A percentile compares a stretch with the other conserved stretches of the same genome.
phyloP scores from a whole-genome alignment of 2,888 invertebrate species.

The Flexamia atlantica region DNA sequence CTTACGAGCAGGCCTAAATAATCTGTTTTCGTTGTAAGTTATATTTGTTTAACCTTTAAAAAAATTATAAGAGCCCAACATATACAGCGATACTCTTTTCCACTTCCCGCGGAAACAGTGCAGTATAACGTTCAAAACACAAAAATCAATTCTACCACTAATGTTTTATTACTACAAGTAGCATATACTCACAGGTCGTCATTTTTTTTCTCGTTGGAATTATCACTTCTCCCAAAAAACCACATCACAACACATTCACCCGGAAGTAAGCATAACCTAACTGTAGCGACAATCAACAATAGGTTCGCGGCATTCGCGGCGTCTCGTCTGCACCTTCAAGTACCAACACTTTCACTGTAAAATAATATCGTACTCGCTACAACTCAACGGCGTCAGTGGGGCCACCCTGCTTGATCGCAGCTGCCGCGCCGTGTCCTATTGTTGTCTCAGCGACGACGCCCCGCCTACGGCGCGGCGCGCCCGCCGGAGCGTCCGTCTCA shows the following conservation, averaged over 20 bases:
- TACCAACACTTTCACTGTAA: not conserved
- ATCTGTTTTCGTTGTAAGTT: too few species aligned
- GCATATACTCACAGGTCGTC: constrained; percentile 12
- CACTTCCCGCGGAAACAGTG: too few species aligned
- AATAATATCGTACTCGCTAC: not conserved
- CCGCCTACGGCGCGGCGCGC: too few species aligned
- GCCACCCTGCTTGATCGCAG: not conserved
- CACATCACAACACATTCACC: not conserved
- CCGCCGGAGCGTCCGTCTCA: too few species aligned
- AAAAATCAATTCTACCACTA: too few species aligned
- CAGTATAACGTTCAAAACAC: too few species aligned
- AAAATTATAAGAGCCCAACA: too few species aligned
- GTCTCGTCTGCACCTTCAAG: constrained; percentile 5
- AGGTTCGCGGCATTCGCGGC: not conserved
- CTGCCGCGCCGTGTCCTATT: not conserved
- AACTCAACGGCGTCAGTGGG: not conserved
- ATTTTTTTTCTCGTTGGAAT: not conserved
- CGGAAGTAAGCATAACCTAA: not conserved
- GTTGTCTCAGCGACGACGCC: not conserved
- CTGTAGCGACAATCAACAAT: not conserved
- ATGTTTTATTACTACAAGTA: too few species aligned
- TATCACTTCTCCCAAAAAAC: not conserved
- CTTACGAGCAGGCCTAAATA: too few species aligned
- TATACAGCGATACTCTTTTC: too few species aligned
- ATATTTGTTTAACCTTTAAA: too few species aligned